Percentiles rank a stretch among this genome's conserved stretches.
These are phyloP conservation scores for Catagonus wagneri DNA, from an alignment of 2,113 vertebrate species.

Conservation along the genomic window DNA sequence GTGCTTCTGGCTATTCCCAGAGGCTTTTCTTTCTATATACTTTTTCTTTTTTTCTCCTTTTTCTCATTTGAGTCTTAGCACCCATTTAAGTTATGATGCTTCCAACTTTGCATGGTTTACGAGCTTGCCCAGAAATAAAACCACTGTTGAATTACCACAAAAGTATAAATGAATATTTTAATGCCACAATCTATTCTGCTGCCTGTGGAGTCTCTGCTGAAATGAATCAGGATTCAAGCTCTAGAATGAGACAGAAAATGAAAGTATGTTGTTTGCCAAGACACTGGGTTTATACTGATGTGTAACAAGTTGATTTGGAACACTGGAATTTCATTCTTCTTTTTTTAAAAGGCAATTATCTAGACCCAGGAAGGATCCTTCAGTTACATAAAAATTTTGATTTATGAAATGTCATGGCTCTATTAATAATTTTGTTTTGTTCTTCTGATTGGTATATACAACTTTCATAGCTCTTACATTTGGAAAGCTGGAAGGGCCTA, in stretches of 20 bases:
- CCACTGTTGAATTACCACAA: conserved; percentile 81
- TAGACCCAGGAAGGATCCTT: no score
- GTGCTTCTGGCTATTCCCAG: conserved; percentile 73
- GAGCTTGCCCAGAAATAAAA: conserved; percentile 84
- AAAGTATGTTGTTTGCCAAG: conserved; percentile 85
- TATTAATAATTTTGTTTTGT: no score
- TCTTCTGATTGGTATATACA: no score
- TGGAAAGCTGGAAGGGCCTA: no score
- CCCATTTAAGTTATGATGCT: conserved; percentile 80
- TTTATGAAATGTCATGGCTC: no score
- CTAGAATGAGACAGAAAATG: conserved; percentile 77
- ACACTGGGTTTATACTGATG: conserved; percentile 84
- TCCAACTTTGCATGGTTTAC: conserved; percentile 83
- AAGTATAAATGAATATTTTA: conserved; percentile 70
- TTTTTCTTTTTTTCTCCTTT: background rate
- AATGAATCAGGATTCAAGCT: conserved; percentile 71
- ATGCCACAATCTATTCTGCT: conserved; percentile 81
- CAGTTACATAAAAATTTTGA: no score
- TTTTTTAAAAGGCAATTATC: background rate
- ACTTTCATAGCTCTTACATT: no score
- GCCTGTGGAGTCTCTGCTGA: conserved; percentile 85
- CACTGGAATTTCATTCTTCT: conserved; percentile 89
- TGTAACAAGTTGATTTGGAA: conserved; percentile 87
- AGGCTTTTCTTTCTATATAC: conserved; percentile 44
- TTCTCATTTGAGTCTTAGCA: conserved; percentile 76